Evolutionary conservation across 2,888 invertebrate genomes (phyloP).

Genomic region (Spodoptera picta): DNA sequence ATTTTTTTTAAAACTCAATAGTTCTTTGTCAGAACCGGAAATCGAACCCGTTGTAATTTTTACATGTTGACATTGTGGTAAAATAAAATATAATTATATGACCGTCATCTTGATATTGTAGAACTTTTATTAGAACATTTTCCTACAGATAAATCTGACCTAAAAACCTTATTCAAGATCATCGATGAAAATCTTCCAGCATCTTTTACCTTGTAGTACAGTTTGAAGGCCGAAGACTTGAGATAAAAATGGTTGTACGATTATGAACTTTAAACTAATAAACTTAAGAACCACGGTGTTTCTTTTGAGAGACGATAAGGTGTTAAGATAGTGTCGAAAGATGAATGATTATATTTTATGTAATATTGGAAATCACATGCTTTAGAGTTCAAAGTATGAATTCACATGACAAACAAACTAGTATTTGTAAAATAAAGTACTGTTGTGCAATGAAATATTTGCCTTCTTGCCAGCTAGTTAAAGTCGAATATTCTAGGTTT

Average conservation of each 20-base stretch:
- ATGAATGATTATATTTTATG: slow-evolving; percentile 64
- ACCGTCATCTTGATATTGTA: too few species aligned
- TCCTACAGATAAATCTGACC: slow-evolving; percentile 17
- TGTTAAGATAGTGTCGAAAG: slow-evolving; percentile 66
- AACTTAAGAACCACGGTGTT: slow-evolving; percentile 18
- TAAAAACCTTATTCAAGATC: slow-evolving; percentile 20
- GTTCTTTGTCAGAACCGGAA: too few species aligned
- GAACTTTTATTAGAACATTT: too few species aligned
- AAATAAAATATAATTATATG: too few species aligned
- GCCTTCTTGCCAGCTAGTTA: too few species aligned
- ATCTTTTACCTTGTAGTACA: slow-evolving; percentile 32
- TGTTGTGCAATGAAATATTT: too few species aligned
- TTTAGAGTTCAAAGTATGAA: slow-evolving; percentile 17
- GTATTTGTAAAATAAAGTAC: too few species aligned
- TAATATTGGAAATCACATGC: slow-evolving; percentile 59
- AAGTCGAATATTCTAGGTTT: too few species aligned
- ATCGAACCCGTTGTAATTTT: too few species aligned
- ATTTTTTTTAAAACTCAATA: too few species aligned
- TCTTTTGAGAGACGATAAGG: slow-evolving; percentile 42
- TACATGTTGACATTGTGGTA: too few species aligned
- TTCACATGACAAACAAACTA: slow-evolving; percentile 49
- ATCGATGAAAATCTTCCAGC: slow-evolving; percentile 23
- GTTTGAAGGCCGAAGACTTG: slow-evolving; percentile 33
- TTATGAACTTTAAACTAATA: slow-evolving; percentile 37
- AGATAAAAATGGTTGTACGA: slow-evolving; percentile 26